phyloP scores from a whole-genome alignment of 2,797 vertebrate species.

The Valencia hispanica region DNA sequence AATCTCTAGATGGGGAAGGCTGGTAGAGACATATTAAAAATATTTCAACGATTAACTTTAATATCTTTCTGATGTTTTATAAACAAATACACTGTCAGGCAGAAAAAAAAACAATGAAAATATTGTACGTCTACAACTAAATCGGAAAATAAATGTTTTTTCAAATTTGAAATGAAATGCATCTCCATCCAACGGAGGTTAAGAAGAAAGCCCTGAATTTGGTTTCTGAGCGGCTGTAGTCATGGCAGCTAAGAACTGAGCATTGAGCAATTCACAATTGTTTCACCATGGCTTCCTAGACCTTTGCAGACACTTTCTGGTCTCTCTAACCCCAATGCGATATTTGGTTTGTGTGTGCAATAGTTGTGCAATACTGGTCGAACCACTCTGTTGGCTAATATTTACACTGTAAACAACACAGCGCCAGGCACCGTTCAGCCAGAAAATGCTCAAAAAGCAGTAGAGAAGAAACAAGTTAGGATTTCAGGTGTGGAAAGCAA shows the following conservation, averaged over 20 bases:
- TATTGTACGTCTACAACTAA: not conserved
- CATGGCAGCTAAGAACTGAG: not conserved
- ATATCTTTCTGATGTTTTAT: not conserved
- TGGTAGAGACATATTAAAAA: not conserved
- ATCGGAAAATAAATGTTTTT: not conserved
- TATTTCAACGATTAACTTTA: not conserved
- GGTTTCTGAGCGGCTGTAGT: not conserved
- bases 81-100: not conserved
- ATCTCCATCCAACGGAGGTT: not conserved
- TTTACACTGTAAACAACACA: conserved; percentile 45
- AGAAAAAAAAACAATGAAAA: not conserved
- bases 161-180: not conserved
- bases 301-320: not conserved
- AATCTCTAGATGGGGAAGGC: not conserved
- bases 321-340: not conserved
- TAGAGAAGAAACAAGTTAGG: not conserved
- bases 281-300: not conserved
- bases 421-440: not conserved
- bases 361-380: conserved; percentile 22
- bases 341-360: not conserved
- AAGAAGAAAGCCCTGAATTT: not conserved
- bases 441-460: not conserved
- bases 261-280: not conserved
- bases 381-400: conserved; percentile 22
- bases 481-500: not conserved